A percentile compares a stretch with the other conserved stretches of the same genome.
Conservation (phyloP, 1,140 invertebrate species). For the Venustaconcha ellipsiformis region DNA sequence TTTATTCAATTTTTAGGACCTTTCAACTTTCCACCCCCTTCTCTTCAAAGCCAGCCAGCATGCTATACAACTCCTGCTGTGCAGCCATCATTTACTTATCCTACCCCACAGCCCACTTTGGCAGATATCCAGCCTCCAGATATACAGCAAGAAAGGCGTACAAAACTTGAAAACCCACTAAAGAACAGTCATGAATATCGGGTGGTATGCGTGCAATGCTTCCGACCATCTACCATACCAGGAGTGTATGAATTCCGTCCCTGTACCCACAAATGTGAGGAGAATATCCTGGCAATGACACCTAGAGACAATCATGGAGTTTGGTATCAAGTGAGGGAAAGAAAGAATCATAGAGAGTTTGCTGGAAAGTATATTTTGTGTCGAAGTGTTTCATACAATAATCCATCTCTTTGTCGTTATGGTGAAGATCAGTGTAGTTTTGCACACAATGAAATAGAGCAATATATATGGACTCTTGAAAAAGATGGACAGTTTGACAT, state of each 20-base stretch:
- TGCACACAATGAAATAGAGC: slow-evolving; percentile 62
- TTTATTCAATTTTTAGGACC: too few relatives aligned
- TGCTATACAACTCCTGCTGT: not conserved
- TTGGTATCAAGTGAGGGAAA: slow-evolving; percentile 56
- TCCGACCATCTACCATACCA: slow-evolving; percentile 32
- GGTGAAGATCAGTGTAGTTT: slow-evolving; percentile 56
- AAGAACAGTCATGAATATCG: slow-evolving; percentile 44
- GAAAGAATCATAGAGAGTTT: slow-evolving; percentile 57
- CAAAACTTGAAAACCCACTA: slow-evolving; percentile 42
- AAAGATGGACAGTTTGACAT: slow-evolving; percentile 60
- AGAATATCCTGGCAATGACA: slow-evolving; percentile 53
- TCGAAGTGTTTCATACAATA: slow-evolving; percentile 39
- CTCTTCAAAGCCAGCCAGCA: not conserved
- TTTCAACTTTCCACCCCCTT: slow-evolving; percentile 3
- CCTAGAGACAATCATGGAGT: slow-evolving; percentile 10
- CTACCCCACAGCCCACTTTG: not conserved
- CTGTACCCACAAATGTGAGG: slow-evolving; percentile 49
- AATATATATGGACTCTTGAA: slow-evolving; percentile 58
- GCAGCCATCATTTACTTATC: too few relatives aligned
- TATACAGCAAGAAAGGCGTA: not conserved
- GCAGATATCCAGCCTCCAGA: not conserved
- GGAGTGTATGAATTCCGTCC: slow-evolving; percentile 35
- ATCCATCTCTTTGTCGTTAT: slow-evolving; percentile 40
- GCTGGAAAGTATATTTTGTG: slow-evolving; percentile 55
- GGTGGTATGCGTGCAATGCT: slow-evolving; percentile 53